phyloP scores from a whole-genome alignment of 1,140 invertebrate genomes.

The Magallana gigas region DNA sequence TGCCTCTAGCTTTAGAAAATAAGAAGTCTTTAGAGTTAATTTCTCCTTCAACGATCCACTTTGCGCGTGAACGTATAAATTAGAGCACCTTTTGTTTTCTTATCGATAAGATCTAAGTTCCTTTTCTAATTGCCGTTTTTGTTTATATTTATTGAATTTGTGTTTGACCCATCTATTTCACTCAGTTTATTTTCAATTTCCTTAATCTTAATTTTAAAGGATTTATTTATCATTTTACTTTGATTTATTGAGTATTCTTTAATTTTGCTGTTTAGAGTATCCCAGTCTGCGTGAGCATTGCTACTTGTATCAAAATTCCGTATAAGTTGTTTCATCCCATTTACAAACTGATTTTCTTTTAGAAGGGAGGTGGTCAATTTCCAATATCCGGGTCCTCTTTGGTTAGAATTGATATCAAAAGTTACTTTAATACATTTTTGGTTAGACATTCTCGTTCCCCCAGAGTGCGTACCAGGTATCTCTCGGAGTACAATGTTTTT shows the following conservation, averaged over 20 bases:
- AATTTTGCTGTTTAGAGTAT: not conserved
- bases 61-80: not conserved
- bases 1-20: not conserved
- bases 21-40: not conserved
- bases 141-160: not conserved
- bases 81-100: not conserved
- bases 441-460: not conserved
- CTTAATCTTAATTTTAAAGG: too few species aligned
- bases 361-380: not conserved
- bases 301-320: not conserved
- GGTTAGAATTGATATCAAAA: not conserved
- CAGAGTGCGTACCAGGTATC: constrained; percentile 1
- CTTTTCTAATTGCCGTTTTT: not conserved
- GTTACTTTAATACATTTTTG: not conserved
- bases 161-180: too few species aligned
- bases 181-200: too few species aligned
- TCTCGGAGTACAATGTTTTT: not conserved
- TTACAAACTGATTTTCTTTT: not conserved
- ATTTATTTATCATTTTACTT: not conserved
- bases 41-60: not conserved
- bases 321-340: not conserved
- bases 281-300: not conserved
- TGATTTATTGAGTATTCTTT: constrained; percentile 16
- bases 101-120: not conserved
- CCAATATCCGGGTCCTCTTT: constrained; percentile 13